A percentile compares a stretch with the other conserved stretches of the same genome.
These are phyloP conservation scores for Danaus plexippus DNA, from an alignment of 1,140 invertebrate genomes.

Conservation along the genomic window DNA sequence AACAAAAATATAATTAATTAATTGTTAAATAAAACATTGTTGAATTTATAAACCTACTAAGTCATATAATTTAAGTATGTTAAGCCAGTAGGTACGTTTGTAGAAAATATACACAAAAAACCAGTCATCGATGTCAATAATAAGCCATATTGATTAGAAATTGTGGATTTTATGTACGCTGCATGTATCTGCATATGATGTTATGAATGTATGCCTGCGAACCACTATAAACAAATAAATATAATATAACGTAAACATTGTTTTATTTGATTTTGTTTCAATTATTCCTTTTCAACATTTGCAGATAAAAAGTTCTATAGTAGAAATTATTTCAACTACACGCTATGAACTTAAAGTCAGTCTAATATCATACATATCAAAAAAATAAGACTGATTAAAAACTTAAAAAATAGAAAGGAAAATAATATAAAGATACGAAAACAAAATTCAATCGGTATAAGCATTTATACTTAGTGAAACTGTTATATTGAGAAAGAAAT, in stretches of 20 bases:
- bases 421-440: no score
- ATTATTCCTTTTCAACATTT: background rate
- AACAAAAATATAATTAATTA: constrained; percentile 18
- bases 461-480: no score
- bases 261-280: constrained; percentile 16
- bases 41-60: constrained; percentile 35
- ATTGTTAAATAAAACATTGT: constrained; percentile 43
- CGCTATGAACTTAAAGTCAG: no score
- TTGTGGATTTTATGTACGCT: constrained; percentile 3
- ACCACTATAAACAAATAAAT: constrained; percentile 23
- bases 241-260: constrained; percentile 9
- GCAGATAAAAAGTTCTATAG: no score
- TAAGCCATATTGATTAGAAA: no score
- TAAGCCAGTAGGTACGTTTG: constrained; percentile 20
- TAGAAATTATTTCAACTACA: no score
- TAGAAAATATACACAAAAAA: constrained; percentile 22
- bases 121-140: constrained; percentile 1
- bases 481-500: no score
- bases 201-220: constrained; percentile 35
- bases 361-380: no score
- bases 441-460: no score
- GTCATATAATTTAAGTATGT: constrained; percentile 16
- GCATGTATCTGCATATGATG: constrained; percentile 1
- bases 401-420: no score
- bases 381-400: no score